Evolutionary conservation across 2,888 invertebrate species (phyloP).

Genomic region (Ceratothoa steindachneri): DNA sequence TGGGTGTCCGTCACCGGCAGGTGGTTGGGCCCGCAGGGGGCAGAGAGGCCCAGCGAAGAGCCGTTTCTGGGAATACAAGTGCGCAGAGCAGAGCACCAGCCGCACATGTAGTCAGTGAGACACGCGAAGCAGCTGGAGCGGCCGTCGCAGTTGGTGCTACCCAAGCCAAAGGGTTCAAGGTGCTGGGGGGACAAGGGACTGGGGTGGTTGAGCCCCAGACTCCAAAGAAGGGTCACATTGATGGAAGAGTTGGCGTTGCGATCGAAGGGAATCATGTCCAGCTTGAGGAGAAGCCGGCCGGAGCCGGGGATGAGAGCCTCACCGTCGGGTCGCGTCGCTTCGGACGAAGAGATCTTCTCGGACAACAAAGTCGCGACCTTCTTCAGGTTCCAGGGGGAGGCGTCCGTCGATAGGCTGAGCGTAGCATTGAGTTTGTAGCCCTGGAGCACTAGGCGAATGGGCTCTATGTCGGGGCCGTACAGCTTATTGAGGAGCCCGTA

Average conservation of each 20-base stretch:
- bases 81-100: constrained; percentile 80
- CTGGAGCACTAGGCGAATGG: constrained; percentile 20
- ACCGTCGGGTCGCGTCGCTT: constrained; percentile 11
- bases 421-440: constrained; percentile 20
- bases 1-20: constrained; percentile 76
- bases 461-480: constrained; percentile 24
- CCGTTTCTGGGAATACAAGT: constrained; percentile 67
- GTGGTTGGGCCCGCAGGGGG: constrained; percentile 18
- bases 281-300: background rate
- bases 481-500: background rate
- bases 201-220: constrained; percentile 33
- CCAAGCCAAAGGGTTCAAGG: constrained; percentile 76
- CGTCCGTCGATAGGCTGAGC: constrained; percentile 38
- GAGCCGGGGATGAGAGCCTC: background rate
- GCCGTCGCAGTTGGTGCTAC: constrained; percentile 64
- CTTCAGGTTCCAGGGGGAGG: constrained; percentile 33
- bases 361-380: background rate
- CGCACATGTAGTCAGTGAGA: constrained; percentile 79
- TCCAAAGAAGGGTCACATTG: constrained; percentile 31
- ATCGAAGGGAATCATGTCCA: background rate
- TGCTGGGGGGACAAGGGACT: constrained; percentile 70
- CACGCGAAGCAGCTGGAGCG: constrained; percentile 83
- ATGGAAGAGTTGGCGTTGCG: background rate
- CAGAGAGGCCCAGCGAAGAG: constrained; percentile 55
- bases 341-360: background rate